A percentile compares a stretch with the other conserved stretches of the same genome.
phyloP scores from a whole-genome alignment of 2,797 vertebrate species.

The Rhincodon typus region DNA sequence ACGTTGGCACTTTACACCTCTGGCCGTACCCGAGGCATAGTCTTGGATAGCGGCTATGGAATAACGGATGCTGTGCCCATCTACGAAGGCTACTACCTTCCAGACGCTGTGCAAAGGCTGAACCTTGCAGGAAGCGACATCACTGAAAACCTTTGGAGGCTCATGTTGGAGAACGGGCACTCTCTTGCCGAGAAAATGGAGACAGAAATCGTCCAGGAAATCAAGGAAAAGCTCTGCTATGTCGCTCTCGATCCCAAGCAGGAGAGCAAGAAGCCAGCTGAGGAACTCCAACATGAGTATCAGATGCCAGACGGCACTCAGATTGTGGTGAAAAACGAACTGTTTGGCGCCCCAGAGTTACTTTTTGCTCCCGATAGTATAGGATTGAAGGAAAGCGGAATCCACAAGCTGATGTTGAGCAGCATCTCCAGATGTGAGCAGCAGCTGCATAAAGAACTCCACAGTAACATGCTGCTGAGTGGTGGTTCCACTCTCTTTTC shows the following conservation, averaged over 20 bases:
- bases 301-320: slow-evolving; percentile 38
- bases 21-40: slow-evolving; percentile 47
- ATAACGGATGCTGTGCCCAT: slow-evolving; percentile 29
- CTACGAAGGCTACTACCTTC: slow-evolving; percentile 45
- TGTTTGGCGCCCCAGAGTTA: slow-evolving; percentile 48
- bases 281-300: background rate
- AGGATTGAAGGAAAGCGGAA: slow-evolving; percentile 40
- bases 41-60: slow-evolving; percentile 49
- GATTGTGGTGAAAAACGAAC: slow-evolving; percentile 43
- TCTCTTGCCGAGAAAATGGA: slow-evolving; percentile 40
- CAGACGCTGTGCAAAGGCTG: slow-evolving; percentile 38
- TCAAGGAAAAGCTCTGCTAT: slow-evolving; percentile 47
- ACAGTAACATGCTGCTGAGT: slow-evolving; percentile 41
- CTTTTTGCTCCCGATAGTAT: slow-evolving; percentile 47
- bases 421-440: slow-evolving; percentile 26
- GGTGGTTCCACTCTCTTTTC: slow-evolving; percentile 45
- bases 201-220: slow-evolving; percentile 39
- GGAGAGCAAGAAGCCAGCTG: slow-evolving; percentile 39
- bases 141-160: slow-evolving; percentile 42
- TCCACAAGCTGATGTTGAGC: slow-evolving; percentile 45
- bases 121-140: slow-evolving; percentile 43
- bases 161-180: slow-evolving; percentile 43
- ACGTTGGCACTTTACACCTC: slow-evolving; percentile 52
- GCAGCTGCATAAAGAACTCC: slow-evolving; percentile 40
- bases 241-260: slow-evolving; percentile 39